Evolutionary conservation across 37 sponge, comb jelly and placozoan species (phyloP).

Genomic region (Halisarca cf. caerulea): DNA sequence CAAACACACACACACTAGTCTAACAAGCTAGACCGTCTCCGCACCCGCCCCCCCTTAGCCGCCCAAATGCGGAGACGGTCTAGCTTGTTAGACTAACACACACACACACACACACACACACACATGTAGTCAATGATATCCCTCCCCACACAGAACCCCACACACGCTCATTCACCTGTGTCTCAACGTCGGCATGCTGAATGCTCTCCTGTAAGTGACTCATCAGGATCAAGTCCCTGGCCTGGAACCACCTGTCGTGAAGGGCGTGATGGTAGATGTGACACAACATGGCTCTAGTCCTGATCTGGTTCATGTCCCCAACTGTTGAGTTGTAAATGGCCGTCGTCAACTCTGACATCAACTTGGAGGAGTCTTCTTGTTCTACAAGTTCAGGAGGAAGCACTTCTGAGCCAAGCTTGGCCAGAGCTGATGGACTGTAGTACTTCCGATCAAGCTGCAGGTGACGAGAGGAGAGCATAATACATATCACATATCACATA

Average conservation of each 20-base stretch:
- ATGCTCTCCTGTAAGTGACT: conserved; percentile 95
- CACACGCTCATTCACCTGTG: conserved; percentile 68
- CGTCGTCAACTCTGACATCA: conserved; percentile 60
- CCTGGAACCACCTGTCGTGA: conserved; percentile 91
- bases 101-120: no score
- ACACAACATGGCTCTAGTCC: conserved; percentile 90
- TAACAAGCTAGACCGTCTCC: no score
- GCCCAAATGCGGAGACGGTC: no score
- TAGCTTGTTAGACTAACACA: no score
- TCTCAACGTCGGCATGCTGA: conserved; percentile 82
- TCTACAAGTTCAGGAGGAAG: background rate
- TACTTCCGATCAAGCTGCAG: conserved; percentile 46
- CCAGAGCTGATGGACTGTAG: background rate
- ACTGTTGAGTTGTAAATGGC: conserved; percentile 68
- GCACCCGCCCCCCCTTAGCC: no score
- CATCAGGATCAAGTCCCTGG: conserved; percentile 93
- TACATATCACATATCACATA: no score
- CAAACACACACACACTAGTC: no score
- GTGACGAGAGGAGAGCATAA: background rate
- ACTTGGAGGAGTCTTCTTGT: conserved; percentile 26
- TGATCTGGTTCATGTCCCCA: conserved; percentile 55
- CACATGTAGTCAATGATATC: no score
- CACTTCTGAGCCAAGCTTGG: background rate
- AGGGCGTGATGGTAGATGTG: conserved; percentile 95
- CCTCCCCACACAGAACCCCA: no score